Conservation (phyloP, 2,797 vertebrate species). For the Neopelma chrysocephalum region DNA sequence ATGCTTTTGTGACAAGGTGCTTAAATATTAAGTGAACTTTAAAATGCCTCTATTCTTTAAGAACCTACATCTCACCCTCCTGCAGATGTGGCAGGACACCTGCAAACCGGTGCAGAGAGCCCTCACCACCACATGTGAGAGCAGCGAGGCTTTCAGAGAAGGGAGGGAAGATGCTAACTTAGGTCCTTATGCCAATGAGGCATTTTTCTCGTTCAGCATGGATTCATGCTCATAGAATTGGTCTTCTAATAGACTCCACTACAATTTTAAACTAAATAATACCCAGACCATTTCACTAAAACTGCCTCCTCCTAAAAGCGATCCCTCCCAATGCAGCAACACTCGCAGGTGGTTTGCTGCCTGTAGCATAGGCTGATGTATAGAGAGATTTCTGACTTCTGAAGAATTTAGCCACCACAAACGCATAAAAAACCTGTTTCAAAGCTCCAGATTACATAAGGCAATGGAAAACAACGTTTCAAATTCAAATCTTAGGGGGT, state of each 20-base stretch:
- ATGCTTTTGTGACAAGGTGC: background rate
- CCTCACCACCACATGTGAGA: background rate
- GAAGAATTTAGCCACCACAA: background rate
- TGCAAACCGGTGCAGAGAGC: background rate
- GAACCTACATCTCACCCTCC: background rate
- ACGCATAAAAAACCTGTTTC: background rate
- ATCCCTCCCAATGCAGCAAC: background rate
- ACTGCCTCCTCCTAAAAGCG: background rate
- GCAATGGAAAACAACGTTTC: background rate
- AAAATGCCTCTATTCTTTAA: background rate
- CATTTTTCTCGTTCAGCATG: background rate
- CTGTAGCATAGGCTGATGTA: background rate
- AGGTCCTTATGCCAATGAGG: background rate
- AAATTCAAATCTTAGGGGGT: background rate
- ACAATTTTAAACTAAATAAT: background rate
- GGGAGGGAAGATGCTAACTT: background rate
- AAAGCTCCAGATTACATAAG: background rate
- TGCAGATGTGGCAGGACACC: background rate
- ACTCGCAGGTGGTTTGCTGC: background rate
- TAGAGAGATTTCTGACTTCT: background rate
- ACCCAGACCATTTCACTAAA: background rate
- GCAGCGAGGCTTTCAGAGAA: background rate
- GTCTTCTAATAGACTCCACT: background rate
- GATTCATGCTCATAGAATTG: background rate
- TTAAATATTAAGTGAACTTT: background rate